These are phyloP conservation scores for Brachionus koreanus DNA, from an alignment of 1,140 invertebrate genomes.

Conservation along the genomic window DNA sequence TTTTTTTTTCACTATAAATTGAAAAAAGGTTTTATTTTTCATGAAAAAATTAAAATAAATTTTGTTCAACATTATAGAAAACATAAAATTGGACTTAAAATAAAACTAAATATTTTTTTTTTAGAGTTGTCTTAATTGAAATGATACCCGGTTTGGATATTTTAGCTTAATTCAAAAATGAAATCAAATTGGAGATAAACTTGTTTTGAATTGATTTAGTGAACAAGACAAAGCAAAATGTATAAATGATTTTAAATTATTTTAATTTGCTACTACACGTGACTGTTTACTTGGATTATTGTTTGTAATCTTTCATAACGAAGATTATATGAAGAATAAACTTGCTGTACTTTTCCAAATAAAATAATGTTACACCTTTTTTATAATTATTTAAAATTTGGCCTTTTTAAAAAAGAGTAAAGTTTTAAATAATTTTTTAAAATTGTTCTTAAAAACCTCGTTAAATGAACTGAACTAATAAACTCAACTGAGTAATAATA, in stretches of 20 bases:
- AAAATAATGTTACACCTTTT: neutral
- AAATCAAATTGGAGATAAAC: neutral
- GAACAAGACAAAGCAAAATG: neutral
- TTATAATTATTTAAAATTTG: neutral
- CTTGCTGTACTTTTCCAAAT: neutral
- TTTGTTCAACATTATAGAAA: no score
- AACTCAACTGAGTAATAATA: neutral
- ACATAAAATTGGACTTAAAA: no score
- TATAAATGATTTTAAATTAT: slow-evolving; percentile 1
- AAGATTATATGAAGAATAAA: slow-evolving; percentile 2
- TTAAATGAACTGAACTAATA: slow-evolving; percentile 5
- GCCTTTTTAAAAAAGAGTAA: neutral
- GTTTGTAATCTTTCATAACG: no score
- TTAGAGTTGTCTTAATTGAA: neutral
- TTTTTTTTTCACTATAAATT: no score
- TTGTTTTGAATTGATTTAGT: neutral
- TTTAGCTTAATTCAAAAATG: neutral
- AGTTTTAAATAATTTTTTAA: neutral
- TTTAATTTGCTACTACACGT: neutral
- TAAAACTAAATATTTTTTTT: neutral
- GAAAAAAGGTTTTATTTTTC: no score
- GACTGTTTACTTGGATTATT: neutral
- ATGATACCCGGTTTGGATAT: neutral
- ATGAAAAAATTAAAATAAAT: no score
- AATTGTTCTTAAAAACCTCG: neutral